Conservation (phyloP, 30 jellyfish, hydroid and myxozoan genomes). For the Hydractinia echinata region DNA sequence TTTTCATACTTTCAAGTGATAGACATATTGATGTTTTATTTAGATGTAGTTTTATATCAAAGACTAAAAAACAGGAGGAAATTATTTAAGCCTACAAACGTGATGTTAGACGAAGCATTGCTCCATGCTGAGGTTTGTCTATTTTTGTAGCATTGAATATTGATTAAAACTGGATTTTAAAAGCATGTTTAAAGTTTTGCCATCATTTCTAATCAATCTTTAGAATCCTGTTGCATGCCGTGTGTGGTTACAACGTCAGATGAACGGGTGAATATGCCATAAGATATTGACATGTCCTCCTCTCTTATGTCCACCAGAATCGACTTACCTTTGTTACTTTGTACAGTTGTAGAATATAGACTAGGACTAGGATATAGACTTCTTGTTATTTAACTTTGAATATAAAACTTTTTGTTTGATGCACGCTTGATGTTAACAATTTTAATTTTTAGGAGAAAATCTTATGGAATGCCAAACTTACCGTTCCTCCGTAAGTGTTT, state of each 20-base stretch:
- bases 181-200: no score
- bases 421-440: background rate
- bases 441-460: background rate
- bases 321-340: no score
- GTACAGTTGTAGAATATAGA: no score
- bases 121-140: conserved; percentile 7
- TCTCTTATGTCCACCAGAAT: no score
- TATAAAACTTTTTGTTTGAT: no score
- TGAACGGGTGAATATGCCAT: conserved; percentile 26
- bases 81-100: background rate
- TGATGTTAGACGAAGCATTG: conserved; percentile 18
- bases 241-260: conserved; percentile 39
- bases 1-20: no score
- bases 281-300: no score
- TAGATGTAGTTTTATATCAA: conserved; percentile 19
- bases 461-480: background rate
- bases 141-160: background rate
- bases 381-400: no score
- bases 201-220: background rate
- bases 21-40: background rate
- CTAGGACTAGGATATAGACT: no score
- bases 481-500: conserved; percentile 9
- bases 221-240: conserved; percentile 45
- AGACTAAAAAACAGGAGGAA: conserved; percentile 28
- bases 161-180: no score